Base-by-base conservation (phyloP, 1,140 invertebrate species). In the Drosophila triauraria region DNA sequence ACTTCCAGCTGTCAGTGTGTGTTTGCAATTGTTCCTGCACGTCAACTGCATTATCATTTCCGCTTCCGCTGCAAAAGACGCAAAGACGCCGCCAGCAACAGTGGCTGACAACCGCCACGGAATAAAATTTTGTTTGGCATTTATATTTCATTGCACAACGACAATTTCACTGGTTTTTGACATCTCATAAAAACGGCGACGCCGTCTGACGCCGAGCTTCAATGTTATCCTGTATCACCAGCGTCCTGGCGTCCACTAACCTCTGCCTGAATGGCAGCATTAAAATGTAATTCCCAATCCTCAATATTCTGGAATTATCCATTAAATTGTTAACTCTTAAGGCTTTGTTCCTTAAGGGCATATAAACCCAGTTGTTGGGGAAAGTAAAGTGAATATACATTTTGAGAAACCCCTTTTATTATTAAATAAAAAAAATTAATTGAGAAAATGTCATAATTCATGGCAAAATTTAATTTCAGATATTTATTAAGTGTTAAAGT, bases 121-220 rank as follows among this genome's bases (percentile, higher is more conserved):
- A 83, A 91, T 72, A 75, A 84, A 88, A 91, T 91, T 88, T 79
- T 72, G 68, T 82, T 80, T 88, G 88, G 78, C 87, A 91, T 91
- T 91, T 91, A 91, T 91, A 82, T 91, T 87, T 88, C 81, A 91
- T 91, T 77, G 81, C 72, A 64, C 80, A 84, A 80, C 72, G 83
- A 82, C 78, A 79, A 79, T 77, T 87, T 62, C 63, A 68, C 71
- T 70, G 78, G 69, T 87, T 69, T 91, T 84, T 84, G 88, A 82
- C 80, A 87, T 79, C 72, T 64, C 83, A 91, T 84, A 87, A 91
- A 84, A 76, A 69, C 50, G 61, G 74, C 70, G 80, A 57, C 75
- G 53, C 38, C 50, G 54, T 38, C 54, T 67, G 62, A 15, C 40
- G 48, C 10, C 44, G 30, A 48, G 12, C 32, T 17, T 8, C 27